These are phyloP conservation scores for Patella depressa DNA, from an alignment of 2,888 invertebrate species.

Conservation along the genomic window DNA sequence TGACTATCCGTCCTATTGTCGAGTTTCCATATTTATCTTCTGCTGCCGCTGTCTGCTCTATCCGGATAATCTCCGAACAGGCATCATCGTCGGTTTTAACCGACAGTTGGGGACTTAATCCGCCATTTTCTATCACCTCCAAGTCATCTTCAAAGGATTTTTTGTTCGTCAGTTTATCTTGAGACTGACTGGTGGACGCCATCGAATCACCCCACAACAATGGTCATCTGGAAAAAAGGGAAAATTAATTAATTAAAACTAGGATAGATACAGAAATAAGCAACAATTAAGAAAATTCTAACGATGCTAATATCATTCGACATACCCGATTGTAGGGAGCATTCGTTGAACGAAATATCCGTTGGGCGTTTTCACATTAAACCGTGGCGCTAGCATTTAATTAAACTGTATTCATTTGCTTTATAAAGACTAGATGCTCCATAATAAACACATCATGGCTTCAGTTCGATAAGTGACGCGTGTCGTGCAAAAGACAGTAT, in stretches of 20 bases:
- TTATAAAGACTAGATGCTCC: no score
- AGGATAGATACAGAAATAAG: no score
- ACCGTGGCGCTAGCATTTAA: no score
- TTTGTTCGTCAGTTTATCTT: constrained; percentile 47
- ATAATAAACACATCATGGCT: no score
- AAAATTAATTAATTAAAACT: neutral
- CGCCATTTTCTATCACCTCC: constrained; percentile 62
- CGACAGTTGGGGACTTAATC: constrained; percentile 58
- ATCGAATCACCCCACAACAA: constrained; percentile 30
- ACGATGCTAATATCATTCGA: no score
- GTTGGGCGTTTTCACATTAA: no score
- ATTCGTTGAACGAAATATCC: no score
- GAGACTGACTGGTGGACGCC: constrained; percentile 50
- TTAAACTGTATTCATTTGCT: no score
- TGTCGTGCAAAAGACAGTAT: no score
- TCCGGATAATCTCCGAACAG: constrained; percentile 64
- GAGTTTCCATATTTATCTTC: constrained; percentile 44
- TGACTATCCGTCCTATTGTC: constrained; percentile 54
- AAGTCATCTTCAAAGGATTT: constrained; percentile 42
- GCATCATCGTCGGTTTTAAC: constrained; percentile 59
- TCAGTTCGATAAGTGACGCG: no score
- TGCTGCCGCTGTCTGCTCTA: constrained; percentile 55
- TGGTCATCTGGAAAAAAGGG: constrained; percentile 18
- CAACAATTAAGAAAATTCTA: no score
- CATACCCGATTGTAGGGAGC: no score